Evolutionary conservation across 2,113 vertebrate genomes (phyloP).

Genomic region (Pampusana beccarii): DNA sequence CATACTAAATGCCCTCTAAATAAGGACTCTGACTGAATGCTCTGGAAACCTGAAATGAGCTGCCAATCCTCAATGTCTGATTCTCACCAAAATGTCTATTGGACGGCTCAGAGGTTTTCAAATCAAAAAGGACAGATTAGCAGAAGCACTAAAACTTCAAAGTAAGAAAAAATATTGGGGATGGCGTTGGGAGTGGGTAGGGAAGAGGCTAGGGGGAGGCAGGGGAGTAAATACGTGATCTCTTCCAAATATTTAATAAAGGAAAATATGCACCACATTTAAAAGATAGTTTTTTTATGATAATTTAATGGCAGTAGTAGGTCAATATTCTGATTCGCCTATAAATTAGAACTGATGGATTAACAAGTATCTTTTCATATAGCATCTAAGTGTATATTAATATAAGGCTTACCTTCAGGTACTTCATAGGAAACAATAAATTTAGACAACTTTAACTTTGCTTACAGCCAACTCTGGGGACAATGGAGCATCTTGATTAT

Average conservation of each 20-base stretch:
- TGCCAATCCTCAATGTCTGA: background rate
- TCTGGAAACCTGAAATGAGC: background rate
- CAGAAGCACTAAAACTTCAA: background rate
- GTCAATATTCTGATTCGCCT: background rate
- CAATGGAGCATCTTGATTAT: background rate
- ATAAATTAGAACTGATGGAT: background rate
- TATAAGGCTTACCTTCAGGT: background rate
- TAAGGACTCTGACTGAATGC: background rate
- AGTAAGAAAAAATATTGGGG: background rate
- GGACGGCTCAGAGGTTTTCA: background rate
- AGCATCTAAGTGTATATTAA: background rate
- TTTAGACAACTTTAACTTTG: background rate
- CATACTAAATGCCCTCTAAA: background rate
- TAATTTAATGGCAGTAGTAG: background rate
- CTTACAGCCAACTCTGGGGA: background rate
- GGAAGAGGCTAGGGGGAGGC: too few species aligned
- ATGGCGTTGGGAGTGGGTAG: too few species aligned
- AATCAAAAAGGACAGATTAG: background rate
- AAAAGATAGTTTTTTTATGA: background rate
- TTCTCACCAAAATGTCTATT: background rate
- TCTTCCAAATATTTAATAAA: constrained; percentile 22
- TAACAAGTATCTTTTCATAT: background rate
- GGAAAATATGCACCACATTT: background rate
- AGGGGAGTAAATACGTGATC: background rate
- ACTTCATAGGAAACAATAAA: background rate